Evolutionary conservation across 2,888 invertebrate genomes (phyloP).

Genomic region (Schrankia costaestrigalis): DNA sequence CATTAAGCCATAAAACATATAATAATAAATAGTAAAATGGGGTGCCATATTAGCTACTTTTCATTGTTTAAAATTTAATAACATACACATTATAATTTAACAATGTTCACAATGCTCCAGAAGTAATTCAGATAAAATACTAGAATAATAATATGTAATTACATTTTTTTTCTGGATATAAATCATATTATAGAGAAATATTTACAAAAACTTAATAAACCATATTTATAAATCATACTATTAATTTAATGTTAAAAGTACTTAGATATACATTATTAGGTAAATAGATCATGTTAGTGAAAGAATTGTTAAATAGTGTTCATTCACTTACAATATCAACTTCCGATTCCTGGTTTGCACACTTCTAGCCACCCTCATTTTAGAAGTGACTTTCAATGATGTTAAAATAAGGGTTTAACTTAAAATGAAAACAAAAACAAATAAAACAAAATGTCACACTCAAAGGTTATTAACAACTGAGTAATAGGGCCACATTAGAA

Average conservation of each 20-base stretch:
- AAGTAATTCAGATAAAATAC: too few relatives aligned
- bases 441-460: neutral
- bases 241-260: neutral
- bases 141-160: too few relatives aligned
- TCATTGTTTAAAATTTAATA: too few relatives aligned
- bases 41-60: too few relatives aligned
- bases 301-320: neutral
- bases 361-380: conserved; percentile 54
- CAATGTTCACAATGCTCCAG: too few relatives aligned
- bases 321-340: conserved; percentile 51
- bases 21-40: too few relatives aligned
- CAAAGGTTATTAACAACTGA: neutral
- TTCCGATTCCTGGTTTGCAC: conserved; percentile 49
- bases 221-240: too few relatives aligned
- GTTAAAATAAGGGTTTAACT: conserved; percentile 11
- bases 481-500: too few relatives aligned
- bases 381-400: neutral
- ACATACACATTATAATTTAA: too few relatives aligned
- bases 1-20: neutral
- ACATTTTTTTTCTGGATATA: too few relatives aligned
- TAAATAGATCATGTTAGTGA: neutral
- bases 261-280: neutral
- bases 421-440: conserved; percentile 8
- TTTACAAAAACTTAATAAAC: too few relatives aligned
- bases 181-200: too few relatives aligned